Conservation (phyloP, 2,888 invertebrate genomes). For the Leptura quadrifasciata region DNA sequence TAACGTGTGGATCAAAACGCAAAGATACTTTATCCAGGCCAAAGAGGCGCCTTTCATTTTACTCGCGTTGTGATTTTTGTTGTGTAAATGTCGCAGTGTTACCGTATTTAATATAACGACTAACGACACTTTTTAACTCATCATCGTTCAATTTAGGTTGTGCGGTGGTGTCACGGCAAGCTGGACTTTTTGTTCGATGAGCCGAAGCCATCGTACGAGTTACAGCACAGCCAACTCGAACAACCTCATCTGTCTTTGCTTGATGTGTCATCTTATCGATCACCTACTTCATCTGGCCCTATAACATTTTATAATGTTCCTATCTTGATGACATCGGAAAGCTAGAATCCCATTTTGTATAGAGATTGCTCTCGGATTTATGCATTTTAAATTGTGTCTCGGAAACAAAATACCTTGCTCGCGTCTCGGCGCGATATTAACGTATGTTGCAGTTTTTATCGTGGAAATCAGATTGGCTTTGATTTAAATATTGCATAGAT, state of each 20-base stretch:
- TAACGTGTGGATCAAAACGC: no score
- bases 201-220: not conserved
- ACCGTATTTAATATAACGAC: not conserved
- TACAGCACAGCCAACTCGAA: not conserved
- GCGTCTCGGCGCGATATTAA: not conserved
- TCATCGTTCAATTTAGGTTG: not conserved
- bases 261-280: not conserved
- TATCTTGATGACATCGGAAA: not conserved
- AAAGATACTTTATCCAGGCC: not conserved
- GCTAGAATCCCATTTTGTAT: not conserved
- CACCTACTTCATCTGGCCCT: not conserved
- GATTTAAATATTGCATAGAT: not conserved
- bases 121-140: not conserved
- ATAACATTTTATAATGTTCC: conserved; percentile 2
- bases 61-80: not conserved
- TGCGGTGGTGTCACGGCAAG: not conserved
- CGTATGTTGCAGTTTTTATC: not conserved
- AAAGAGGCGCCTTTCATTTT: not conserved
- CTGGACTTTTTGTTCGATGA: not conserved
- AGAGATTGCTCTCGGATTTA: conserved; percentile 3
- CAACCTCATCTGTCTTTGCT: not conserved
- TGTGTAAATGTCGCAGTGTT: not conserved
- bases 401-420: not conserved
- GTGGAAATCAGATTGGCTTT: not conserved
- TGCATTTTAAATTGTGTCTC: conserved; percentile 1